Base-by-base conservation (phyloP, 2,113 vertebrate genomes). In the Phaethon lepturus region DNA sequence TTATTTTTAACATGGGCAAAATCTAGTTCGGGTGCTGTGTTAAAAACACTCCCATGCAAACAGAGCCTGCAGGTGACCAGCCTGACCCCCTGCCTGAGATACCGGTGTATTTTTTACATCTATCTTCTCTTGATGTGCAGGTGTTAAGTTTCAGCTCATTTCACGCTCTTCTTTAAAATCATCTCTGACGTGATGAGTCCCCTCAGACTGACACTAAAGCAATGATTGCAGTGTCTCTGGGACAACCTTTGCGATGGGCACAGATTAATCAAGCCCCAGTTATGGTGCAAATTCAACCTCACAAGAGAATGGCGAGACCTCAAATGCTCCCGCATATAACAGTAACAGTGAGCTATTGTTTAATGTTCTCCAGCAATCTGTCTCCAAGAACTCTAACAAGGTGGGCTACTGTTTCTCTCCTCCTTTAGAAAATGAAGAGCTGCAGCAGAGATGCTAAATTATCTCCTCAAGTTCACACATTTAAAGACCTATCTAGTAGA, bases 311-410 rank as follows among this genome's bases (percentile, higher is more conserved):
- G 28, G 60, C 52, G 75, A 38, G 77, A 93, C 85, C 90, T 78
- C 17, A 5, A 53, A 67, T 23, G 14, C 55, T 42, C 71, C 58
- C 62, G 53, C 6, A 4, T 80, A 19, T 59, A 66, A n/a, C 0
- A 0, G 55, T 44, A 69, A 52, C 67, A 44, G 31, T n/a, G 58
- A 94, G 81, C 25, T 79, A 75, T 93, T 85, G 82, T 87, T 95
- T 91, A 68, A 87, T 76, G 77, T n/a, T 91, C 75, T 97, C 77
- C 93, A 66, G 33, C 73, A 81, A 29, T 68, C 69, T 56, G 18
- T 50, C 80, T 94, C 74, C 38, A 19, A 82, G 83, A 76, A 53
- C 58, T 87, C 76, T 92, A 92, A 96, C 59, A 76, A 96, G 77
- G 47, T 87, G 89, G 73, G 63, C 66, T 79, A 49, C 71, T 69